Percentiles rank a stretch among this genome's conserved stretches.
phyloP scores from a whole-genome alignment of 2,113 vertebrate species.

The Rattus norvegicus region DNA sequence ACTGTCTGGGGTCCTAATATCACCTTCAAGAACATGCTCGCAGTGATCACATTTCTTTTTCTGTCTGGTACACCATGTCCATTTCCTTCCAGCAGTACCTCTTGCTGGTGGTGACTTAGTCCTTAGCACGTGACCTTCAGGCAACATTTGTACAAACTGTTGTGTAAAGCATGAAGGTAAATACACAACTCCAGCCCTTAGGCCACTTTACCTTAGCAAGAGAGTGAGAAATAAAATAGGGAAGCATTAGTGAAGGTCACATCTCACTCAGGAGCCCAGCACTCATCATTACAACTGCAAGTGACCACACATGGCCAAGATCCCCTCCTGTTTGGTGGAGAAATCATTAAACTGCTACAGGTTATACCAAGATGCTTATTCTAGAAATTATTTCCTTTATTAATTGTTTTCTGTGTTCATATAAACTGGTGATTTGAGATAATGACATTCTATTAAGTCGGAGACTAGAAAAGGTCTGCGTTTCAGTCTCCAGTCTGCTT shows the following conservation, averaged over 20 bases:
- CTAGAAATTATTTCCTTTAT: neutral
- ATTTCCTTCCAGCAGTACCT: neutral
- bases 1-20: too few species aligned
- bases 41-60: too few species aligned
- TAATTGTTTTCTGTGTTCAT: neutral
- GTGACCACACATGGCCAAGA: neutral
- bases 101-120: neutral
- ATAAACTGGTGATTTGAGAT: neutral
- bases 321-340: neutral
- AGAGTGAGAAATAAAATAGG: neutral
- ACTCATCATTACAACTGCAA: neutral
- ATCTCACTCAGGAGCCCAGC: accelerated
- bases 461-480: neutral
- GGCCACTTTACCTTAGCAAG: neutral
- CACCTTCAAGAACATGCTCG: neutral
- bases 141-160: too few species aligned
- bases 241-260: neutral
- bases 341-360: neutral
- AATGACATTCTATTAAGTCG: neutral
- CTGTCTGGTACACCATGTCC: accelerated
- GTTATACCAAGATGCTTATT: neutral
- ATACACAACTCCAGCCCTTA: neutral
- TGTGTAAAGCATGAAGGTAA: neutral
- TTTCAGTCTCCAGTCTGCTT: neutral
- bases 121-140: neutral